A percentile compares a stretch with the other conserved stretches of the same genome.
These are phyloP conservation scores for Bradypodion ventrale DNA, from an alignment of 2,797 vertebrate genomes.

Conservation along the genomic window DNA sequence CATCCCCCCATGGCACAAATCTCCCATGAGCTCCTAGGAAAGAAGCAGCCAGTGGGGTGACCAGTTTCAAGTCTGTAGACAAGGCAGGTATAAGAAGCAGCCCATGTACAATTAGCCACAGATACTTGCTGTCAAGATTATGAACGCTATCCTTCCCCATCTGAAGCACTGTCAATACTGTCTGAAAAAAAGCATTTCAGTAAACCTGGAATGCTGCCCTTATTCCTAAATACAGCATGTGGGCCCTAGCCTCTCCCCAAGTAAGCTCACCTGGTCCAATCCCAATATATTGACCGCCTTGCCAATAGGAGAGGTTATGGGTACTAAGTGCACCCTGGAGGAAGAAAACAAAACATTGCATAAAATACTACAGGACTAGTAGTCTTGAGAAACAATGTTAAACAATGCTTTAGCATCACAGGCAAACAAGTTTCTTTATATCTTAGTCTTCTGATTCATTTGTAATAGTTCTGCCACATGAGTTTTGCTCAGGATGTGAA, in stretches of 20 bases:
- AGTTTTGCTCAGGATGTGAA: too few relatives aligned
- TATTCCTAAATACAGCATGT: background rate
- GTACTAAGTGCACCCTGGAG: conserved; percentile 84
- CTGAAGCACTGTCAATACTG: background rate
- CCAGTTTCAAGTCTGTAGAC: background rate
- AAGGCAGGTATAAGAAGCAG: background rate
- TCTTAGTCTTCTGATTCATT: background rate
- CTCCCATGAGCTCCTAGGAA: conserved; percentile 86
- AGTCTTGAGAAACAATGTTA: background rate
- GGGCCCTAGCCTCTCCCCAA: background rate
- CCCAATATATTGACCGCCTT: conserved; percentile 86
- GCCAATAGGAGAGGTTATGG: conserved; percentile 93
- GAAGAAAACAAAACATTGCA: conserved; percentile 19
- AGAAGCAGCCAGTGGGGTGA: background rate
- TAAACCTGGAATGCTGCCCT: background rate
- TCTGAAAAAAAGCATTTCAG: background rate
- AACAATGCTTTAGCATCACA: background rate
- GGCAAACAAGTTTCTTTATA: background rate
- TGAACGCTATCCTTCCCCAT: background rate
- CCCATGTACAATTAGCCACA: background rate
- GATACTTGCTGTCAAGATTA: background rate
- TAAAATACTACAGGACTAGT: background rate
- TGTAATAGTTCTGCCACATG: background rate
- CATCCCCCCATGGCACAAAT: conserved; percentile 76
- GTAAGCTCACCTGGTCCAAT: conserved; percentile 86